phyloP scores from a whole-genome alignment of 2,797 vertebrate genomes.

The Bufotes viridis region DNA sequence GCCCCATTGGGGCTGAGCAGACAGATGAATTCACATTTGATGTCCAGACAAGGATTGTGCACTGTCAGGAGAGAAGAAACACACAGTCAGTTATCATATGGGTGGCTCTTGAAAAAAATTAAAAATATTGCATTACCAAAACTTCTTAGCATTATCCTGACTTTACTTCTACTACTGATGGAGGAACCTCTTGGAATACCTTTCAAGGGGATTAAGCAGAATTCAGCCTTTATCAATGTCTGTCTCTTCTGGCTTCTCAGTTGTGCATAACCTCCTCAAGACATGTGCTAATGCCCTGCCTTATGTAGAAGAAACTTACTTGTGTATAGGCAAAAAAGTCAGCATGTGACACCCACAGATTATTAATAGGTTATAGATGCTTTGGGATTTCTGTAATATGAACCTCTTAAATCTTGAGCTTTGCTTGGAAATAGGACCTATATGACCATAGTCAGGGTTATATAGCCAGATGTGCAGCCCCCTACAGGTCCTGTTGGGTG shows the following conservation, averaged over 20 bases:
- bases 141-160: neutral
- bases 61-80: slow-evolving; percentile 73
- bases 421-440: too few relatives aligned
- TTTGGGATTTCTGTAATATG: too few relatives aligned
- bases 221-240: neutral
- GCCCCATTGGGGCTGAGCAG: slow-evolving; percentile 92
- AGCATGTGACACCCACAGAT: neutral
- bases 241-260: neutral
- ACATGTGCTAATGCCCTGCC: neutral
- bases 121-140: neutral
- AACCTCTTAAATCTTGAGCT: too few relatives aligned
- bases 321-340: too few relatives aligned
- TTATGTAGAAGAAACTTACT: neutral
- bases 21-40: slow-evolving; percentile 95
- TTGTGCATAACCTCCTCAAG: neutral
- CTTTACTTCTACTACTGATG: neutral
- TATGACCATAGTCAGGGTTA: too few relatives aligned
- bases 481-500: too few relatives aligned
- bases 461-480: too few relatives aligned
- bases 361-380: neutral
- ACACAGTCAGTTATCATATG: neutral
- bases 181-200: neutral
- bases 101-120: neutral
- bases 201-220: neutral
- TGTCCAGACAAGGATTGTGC: slow-evolving; percentile 89